Evolutionary conservation across 35 echinoderm and acorn worm genomes (phyloP), one percentile per base, ranked within the genome.

Genomic region (Heliocidaris tuberculata): DNA sequence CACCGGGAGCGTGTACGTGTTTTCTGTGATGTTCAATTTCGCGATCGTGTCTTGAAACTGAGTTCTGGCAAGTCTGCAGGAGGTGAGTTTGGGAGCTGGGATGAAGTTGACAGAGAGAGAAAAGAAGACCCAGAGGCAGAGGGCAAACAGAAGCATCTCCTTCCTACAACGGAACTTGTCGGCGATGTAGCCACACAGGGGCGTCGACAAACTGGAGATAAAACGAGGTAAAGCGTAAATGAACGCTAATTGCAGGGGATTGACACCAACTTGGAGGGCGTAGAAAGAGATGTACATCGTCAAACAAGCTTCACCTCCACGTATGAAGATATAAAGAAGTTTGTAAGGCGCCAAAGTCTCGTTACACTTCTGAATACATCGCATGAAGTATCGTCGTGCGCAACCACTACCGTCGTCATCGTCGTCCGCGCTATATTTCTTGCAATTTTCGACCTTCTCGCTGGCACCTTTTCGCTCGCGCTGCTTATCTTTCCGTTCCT

Each of bases 271-370:
- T 71, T 95, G 93, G 19, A 86, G 48, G 21, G 87, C 29, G 61
- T 90, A 94, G 7, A 96, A 85, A 15, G 95, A 86, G 9, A 94
- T 21, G 19, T 94, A 94, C 21, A 93, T 49, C 30, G 16, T 47
- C 85, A 94, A 52, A 50, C 93, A 94, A 21, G 95, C 95, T 2
- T 94, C 85, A 32, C 95, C 95, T 5, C 95, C 95, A 2, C 95
- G 93, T 16, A 94, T 70, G 32, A 96, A 96, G 49, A 96, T 94
- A 31, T 96, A 96, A 5, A 96, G 86, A 11, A 96, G 86, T 31
- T 96, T 96, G 48, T 85, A 96, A 6, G 93, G 95, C 30, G 94
- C 85, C 86, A 94, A 52, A 59, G 24, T 27, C 78, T 96, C 95
- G 31, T 96, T 86, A 7, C 89, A 61, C 31, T 85, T 56, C 10